Evolutionary conservation across 2,888 invertebrate species (phyloP).

Genomic region (Junonia oenone): DNA sequence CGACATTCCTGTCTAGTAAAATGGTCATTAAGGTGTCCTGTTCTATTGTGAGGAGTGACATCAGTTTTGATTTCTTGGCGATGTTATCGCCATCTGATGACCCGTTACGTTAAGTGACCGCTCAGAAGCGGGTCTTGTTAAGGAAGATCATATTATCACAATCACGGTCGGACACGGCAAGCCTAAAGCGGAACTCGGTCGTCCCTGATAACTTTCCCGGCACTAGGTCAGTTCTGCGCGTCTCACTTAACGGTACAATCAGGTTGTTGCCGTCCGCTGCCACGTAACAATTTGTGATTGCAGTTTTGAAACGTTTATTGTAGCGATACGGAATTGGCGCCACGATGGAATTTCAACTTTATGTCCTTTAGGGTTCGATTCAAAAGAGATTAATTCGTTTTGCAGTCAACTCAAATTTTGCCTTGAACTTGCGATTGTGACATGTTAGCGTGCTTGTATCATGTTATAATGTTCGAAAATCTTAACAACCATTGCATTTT

Average conservation of each 20-base stretch:
- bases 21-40: constrained; percentile 47
- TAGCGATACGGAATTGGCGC: constrained; percentile 39
- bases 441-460: constrained; percentile 22
- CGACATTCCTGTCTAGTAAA: constrained; percentile 18
- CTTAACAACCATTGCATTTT: constrained; percentile 20
- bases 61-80: constrained; percentile 46
- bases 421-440: constrained; percentile 57
- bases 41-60: constrained; percentile 44
- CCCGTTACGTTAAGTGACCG: constrained; percentile 30
- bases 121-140: constrained; percentile 17
- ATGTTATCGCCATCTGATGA: constrained; percentile 41
- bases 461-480: constrained; percentile 21
- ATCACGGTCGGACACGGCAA: constrained; percentile 28
- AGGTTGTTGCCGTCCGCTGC: constrained; percentile 69
- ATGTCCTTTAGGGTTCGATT: constrained; percentile 30
- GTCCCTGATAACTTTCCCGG: constrained; percentile 73
- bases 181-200: constrained; percentile 59
- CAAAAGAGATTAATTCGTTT: constrained; percentile 1
- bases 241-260: constrained; percentile 75
- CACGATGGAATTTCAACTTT: constrained; percentile 43
- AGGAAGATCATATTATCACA: constrained; percentile 39
- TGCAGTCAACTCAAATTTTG: constrained; percentile 23
- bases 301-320: constrained; percentile 67
- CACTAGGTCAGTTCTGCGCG: constrained; percentile 77
- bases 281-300: constrained; percentile 71